phyloP scores from a whole-genome alignment of 92 coral and sea anemone genomes.

The Micromussa lordhowensis region DNA sequence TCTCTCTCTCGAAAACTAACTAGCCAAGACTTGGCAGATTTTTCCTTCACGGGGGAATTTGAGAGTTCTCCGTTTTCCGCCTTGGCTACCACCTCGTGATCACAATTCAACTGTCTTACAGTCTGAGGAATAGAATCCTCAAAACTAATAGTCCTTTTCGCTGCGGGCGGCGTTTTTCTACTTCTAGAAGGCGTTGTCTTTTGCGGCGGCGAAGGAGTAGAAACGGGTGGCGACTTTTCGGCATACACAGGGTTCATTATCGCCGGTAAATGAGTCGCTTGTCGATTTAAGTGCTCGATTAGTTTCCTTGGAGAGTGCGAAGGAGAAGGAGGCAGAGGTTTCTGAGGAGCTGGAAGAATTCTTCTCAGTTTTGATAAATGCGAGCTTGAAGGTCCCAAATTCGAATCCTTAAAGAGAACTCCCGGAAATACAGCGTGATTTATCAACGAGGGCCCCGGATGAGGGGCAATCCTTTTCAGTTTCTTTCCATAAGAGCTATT shows the following conservation, averaged over 20 bases:
- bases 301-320: constrained; percentile 73
- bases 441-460: constrained; percentile 10
- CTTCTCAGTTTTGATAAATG: constrained; percentile 28
- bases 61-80: constrained; percentile 39
- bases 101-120: constrained; percentile 48
- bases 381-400: not conserved
- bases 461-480: constrained; percentile 39
- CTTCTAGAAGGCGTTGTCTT: constrained; percentile 13
- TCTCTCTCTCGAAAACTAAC: not conserved
- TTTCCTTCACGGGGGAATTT: constrained; percentile 51
- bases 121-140: constrained; percentile 50
- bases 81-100: constrained; percentile 46
- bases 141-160: constrained; percentile 18
- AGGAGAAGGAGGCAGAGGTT: constrained; percentile 57
- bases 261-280: constrained; percentile 56
- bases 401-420: constrained; percentile 26
- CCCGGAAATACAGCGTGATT: constrained; percentile 32
- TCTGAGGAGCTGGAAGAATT: constrained; percentile 43
- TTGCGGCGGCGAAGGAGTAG: not conserved
- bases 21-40: constrained; percentile 24
- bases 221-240: constrained; percentile 8
- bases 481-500: constrained; percentile 41
- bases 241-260: constrained; percentile 34
- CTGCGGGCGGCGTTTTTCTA: constrained; percentile 31
- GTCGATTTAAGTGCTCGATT: constrained; percentile 63